Evolutionary conservation across 2,113 vertebrate genomes (phyloP).

Genomic region (Holacanthus passer): DNA sequence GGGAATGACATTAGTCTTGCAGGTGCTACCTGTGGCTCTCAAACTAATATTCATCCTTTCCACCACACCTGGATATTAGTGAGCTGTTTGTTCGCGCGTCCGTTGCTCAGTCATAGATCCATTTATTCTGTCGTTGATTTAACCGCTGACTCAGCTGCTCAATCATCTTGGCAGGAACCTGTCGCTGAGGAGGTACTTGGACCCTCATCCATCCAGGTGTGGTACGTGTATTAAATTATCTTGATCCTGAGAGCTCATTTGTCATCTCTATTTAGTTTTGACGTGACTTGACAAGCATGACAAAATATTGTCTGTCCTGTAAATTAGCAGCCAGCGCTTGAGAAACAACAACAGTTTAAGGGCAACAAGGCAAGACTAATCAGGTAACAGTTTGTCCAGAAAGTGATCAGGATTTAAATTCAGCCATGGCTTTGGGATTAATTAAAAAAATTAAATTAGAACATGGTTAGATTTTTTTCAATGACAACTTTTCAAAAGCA

Average conservation of each 20-base stretch:
- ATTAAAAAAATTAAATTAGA: not conserved
- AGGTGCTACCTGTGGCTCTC: constrained; percentile 15
- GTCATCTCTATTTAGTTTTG: constrained; percentile 61
- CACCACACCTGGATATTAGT: constrained; percentile 11
- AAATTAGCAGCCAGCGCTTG: constrained; percentile 26
- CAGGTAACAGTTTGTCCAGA: not conserved
- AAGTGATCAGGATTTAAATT: constrained; percentile 1
- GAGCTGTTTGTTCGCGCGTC: constrained; percentile 30
- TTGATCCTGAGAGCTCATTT: constrained; percentile 53
- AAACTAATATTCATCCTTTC: constrained; percentile 15
- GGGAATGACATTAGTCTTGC: not conserved
- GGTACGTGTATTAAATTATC: constrained; percentile 44
- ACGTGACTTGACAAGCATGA: constrained; percentile 37
- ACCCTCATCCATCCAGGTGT: constrained; percentile 53
- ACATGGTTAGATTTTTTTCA: constrained; percentile 15
- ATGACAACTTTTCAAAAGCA: constrained; percentile 7
- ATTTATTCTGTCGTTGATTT: constrained; percentile 60
- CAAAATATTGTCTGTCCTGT: constrained; percentile 49
- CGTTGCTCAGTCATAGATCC: constrained; percentile 41
- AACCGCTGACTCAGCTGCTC: constrained; percentile 53
- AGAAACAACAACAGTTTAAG: constrained; percentile 18
- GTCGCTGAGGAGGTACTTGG: constrained; percentile 42
- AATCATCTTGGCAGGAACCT: constrained; percentile 59
- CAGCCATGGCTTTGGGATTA: not conserved
- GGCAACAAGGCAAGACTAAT: constrained; percentile 3